Conservation (phyloP, 1,140 invertebrate genomes). For the Plectus sambesii region DNA sequence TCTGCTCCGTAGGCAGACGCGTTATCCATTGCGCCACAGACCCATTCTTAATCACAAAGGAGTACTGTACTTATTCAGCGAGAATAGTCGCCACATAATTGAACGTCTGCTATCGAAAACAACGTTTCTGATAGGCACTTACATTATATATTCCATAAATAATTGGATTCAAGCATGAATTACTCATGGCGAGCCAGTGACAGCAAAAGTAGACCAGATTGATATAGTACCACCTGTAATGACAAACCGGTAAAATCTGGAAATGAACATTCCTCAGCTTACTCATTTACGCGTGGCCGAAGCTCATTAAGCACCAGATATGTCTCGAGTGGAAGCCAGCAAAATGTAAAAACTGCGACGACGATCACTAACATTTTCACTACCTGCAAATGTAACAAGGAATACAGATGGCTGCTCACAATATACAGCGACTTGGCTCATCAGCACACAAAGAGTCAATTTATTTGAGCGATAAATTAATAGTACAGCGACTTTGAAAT, state of each 20-base stretch:
- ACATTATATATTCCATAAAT: conserved; percentile 74
- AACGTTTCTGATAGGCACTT: too few species aligned
- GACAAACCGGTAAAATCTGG: too few species aligned
- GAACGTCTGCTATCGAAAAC: too few species aligned
- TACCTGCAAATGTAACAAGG: conserved; percentile 32
- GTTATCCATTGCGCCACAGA: conserved; percentile 21
- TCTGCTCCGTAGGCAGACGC: conserved; percentile 21
- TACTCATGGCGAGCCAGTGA: conserved; percentile 74
- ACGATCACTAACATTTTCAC: conserved; percentile 50
- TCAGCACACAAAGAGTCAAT: background rate
- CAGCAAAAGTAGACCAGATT: conserved; percentile 57
- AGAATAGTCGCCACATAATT: too few species aligned
- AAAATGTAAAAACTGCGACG: conserved; percentile 48
- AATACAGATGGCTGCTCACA: background rate
- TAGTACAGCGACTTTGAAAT: conserved; percentile 7
- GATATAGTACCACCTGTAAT: conserved; percentile 48
- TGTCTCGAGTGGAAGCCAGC: conserved; percentile 49
- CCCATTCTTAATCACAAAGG: too few species aligned
- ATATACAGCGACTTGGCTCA: background rate
- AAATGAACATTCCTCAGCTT: too few species aligned
- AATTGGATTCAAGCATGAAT: conserved; percentile 72
- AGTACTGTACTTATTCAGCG: too few species aligned
- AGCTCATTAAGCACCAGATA: conserved; percentile 45
- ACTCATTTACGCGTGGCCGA: conserved; percentile 45
- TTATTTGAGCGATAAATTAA: background rate